These are phyloP conservation scores for Sinodicranocentrus sp. DNA, from an alignment of 2,888 invertebrate species.

Conservation along the genomic window DNA sequence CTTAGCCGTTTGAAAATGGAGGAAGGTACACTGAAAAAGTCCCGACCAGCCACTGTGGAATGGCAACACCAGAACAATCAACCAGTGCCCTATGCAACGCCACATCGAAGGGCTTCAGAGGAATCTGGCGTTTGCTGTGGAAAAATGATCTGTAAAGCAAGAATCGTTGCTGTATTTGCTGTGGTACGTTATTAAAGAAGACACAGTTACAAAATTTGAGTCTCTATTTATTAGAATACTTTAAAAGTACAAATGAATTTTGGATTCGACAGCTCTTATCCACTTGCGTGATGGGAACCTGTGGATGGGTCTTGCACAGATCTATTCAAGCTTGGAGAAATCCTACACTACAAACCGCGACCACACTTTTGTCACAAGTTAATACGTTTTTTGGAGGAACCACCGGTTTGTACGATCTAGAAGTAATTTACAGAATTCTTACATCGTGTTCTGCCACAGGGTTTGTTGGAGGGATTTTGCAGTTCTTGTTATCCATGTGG, in stretches of 20 bases:
- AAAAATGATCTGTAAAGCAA: constrained; percentile 58
- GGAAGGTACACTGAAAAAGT: constrained; percentile 50
- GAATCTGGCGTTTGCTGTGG: constrained; percentile 43
- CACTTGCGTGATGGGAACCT: constrained; percentile 69
- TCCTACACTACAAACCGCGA: constrained; percentile 72
- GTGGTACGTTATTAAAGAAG: constrained; percentile 57
- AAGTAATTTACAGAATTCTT: constrained; percentile 75
- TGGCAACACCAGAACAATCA: constrained; percentile 49
- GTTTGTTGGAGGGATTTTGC: constrained; percentile 73
- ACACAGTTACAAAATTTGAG: constrained; percentile 1
- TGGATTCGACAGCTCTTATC: constrained; percentile 68
- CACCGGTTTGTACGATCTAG: constrained; percentile 75
- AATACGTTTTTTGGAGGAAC: constrained; percentile 67
- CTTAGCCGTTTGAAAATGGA: no score
- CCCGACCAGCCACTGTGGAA: constrained; percentile 30
- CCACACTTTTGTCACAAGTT: constrained; percentile 67
- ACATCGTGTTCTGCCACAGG: constrained; percentile 73
- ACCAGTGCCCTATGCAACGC: constrained; percentile 23
- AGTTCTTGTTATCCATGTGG: constrained; percentile 75
- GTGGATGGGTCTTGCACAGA: constrained; percentile 75
- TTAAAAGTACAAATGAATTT: constrained; percentile 1
- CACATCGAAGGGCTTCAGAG: constrained; percentile 17
- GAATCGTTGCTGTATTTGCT: constrained; percentile 70
- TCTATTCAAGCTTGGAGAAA: constrained; percentile 74
- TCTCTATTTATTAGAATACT: not conserved